Conservation (phyloP, 1,140 invertebrate genomes). For the Meloidogyne chitwoodi region DNA sequence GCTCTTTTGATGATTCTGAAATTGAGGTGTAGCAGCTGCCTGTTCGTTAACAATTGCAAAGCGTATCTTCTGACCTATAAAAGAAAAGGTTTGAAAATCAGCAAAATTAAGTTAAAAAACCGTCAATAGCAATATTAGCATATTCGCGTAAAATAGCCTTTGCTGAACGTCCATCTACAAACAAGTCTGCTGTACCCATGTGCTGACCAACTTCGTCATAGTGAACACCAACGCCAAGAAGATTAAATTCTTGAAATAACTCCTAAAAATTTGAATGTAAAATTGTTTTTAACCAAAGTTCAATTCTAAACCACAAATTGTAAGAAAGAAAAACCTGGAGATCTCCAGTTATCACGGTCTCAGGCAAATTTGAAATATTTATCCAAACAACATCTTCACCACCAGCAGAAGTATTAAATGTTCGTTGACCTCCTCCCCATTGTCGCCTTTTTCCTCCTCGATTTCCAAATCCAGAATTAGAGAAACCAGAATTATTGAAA, state of each 20-base stretch:
- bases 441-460: background rate
- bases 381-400: conserved; percentile 20
- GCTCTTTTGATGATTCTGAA: background rate
- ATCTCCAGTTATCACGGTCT: conserved; percentile 12
- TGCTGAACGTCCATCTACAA: conserved; percentile 22
- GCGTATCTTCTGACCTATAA: conserved; percentile 3
- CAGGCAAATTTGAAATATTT: conserved; percentile 17
- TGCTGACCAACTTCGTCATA: conserved; percentile 28
- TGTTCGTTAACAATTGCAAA: conserved; percentile 23
- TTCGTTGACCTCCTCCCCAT: background rate
- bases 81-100: background rate
- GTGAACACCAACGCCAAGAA: conserved; percentile 30
- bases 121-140: conserved; percentile 36
- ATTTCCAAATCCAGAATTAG: background rate
- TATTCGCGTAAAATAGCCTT: conserved; percentile 25
- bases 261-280: conserved; percentile 18
- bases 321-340: background rate
- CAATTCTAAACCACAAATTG: too few species aligned
- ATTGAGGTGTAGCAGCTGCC: conserved; percentile 9
- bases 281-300: too few species aligned
- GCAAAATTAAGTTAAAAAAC: background rate
- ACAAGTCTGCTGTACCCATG: conserved; percentile 31
- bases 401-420: background rate
- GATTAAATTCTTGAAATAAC: conserved; percentile 37
- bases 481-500: background rate